Evolutionary conservation across 2,888 invertebrate species (phyloP), one percentile per base, ranked within the genome.

Genomic region (Ischnus inquisitorius): DNA sequence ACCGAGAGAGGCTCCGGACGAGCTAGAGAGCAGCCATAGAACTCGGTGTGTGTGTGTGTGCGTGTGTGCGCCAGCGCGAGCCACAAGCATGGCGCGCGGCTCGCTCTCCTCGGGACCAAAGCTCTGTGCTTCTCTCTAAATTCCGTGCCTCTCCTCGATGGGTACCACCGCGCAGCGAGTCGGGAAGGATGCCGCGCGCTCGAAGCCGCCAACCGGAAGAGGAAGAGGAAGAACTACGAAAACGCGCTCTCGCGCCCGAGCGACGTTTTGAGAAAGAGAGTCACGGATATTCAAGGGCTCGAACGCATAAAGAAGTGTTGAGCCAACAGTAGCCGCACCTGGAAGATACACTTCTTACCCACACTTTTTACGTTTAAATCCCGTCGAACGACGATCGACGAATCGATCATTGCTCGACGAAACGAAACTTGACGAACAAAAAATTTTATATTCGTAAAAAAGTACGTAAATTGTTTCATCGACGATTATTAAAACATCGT

Each of bases 151-250:
- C 84, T 85, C 85, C 86, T 82, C 84, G 60, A n/a, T 28, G 12
- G 83, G 87, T 46, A 67, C 68, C 46, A 68, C 16, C 16, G n/a
- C 16, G 19, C 16, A 46, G 67, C 46, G 57, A 41, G 28, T 46
- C 34, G 19, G 34, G 75, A 54, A 79, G 64, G 72, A 80, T 79
- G 46, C 79, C 34, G 46, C 41, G 65, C 60, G 19, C 48, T 65
- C 16, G 67, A 76, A 48, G 60, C 74, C 41, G 54, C 80, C 87
- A 86, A 85, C 87, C 89, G 88, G 88, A 88, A 89, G 88, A 82
- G 74, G 74, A 72, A 85, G 57, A 80, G 77, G 72, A 78, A 48
- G 67, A 68, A 34, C 34, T 4, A 34, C 8, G 62, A 80, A 48
- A 34, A 34, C 34, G 34, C 77, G 19, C 60, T 25, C 22, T 46